Percentiles rank a stretch among this genome's conserved stretches.
These are phyloP conservation scores for Diabrotica virgifera DNA, from an alignment of 1,140 invertebrate species.

Conservation along the genomic window DNA sequence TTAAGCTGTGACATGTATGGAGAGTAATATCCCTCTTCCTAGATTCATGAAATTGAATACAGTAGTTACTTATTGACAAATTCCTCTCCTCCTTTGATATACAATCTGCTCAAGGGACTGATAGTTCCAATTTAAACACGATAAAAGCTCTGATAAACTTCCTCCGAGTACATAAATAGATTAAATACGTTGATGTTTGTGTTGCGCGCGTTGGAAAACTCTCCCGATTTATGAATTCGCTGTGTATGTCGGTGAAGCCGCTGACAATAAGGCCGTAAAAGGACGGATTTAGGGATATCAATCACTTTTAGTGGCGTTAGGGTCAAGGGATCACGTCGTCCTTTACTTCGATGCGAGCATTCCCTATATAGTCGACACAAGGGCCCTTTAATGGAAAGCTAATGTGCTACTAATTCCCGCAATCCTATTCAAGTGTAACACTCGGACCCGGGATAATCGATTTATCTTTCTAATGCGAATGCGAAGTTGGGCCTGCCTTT, in stretches of 20 bases:
- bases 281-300: slow-evolving; percentile 1
- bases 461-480: background rate
- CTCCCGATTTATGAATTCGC: background rate
- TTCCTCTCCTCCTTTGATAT: background rate
- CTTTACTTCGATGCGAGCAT: background rate
- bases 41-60: no score
- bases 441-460: background rate
- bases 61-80: background rate
- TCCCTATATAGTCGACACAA: background rate
- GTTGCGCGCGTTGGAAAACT: background rate
- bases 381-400: background rate
- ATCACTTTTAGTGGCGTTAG: background rate
- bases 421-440: slow-evolving; percentile 1
- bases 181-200: background rate
- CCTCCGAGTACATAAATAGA: background rate
- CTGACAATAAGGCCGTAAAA: background rate
- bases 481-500: background rate
- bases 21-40: no score
- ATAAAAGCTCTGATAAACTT: background rate
- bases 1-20: no score
- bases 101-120: background rate
- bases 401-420: slow-evolving; percentile 1
- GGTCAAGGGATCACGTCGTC: slow-evolving; percentile 1
- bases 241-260: background rate
- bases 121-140: background rate